Base-by-base conservation (phyloP, 2,888 invertebrate genomes). In the Tachina grossa region DNA sequence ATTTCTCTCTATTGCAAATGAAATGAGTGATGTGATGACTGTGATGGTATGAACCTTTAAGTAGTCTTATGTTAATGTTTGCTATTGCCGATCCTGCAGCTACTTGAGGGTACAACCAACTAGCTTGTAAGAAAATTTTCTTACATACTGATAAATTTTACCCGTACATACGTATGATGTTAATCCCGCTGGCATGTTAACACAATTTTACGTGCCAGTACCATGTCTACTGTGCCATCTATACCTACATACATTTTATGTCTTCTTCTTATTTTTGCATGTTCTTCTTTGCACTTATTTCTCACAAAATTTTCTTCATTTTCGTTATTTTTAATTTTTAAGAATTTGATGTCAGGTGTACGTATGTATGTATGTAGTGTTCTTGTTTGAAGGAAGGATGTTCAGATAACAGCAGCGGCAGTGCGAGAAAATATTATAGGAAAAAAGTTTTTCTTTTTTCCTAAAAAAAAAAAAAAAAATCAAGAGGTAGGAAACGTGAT, bases 131-230 rank as follows among this genome's bases (percentile, higher is more conserved):
- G 63, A 14, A 61, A 16, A 63, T 49, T 41, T 22, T 53, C n/a
- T 19, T 61, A 22, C 49, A 61, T 53, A 45, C 14, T 41, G 45
- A 14, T 57, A 13, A 51, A 81, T 84, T 85, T 66, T 57, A 14
- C 10, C 1, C 2, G 22, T 22, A 22, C 22, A 4, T 43, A 43
- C 53, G 61, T 87, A 61, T 81, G 79, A 88, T 85, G 86, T 87
- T 88, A 88, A 87, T 87, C 87, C 81, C 81, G 84, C 79, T 86
- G 85, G 86, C 86, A 88, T 87, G 88, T 87, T 87, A 87, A 87
- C 88, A 88, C 85, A 86, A 86, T 86, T 87, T 83, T 85, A 80
- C 74, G 75, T 76, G 86, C 83, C 87, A 82, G 76, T 82, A 81
- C 77, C 77, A 77, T 75, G 75, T 83, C 77, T 81, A 61, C 59